Evolutionary conservation across 1,140 invertebrate species (phyloP), one percentile per base, ranked within the genome.

Genomic region (Hestina assimilis): DNA sequence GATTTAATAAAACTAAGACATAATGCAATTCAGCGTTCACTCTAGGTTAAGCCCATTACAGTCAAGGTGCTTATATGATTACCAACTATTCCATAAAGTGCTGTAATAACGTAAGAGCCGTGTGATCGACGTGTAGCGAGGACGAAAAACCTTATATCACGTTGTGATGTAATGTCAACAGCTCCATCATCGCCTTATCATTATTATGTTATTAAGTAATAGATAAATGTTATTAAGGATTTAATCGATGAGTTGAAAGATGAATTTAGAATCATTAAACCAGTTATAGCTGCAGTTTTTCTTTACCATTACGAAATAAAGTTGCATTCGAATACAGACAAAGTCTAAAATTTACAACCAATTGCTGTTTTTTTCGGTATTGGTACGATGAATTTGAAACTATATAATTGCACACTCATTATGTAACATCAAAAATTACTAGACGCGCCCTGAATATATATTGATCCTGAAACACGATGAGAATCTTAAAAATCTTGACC

Each of bases 401-500:
- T 17, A 31, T 21, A 47, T 12, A 33, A 47, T 47, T 31, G 21
- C 45, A 4, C 29, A 15, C n/a, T 52, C 26, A 48, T 75, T 73
- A 72, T 69, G 60, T 71, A 66, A 66, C 50, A 33, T 11, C 58
- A 43, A 35, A 58, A 62, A 29, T 12, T 47, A 47, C 19, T 47
- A 26, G 40, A 70, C 62, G 52, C 57, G 57, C 20, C 62, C 63
- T 61, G 71, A 73, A 76, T 72, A 67, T 59, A 61, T 61, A 74
- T 55, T 46, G 41, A 50, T 42, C 24, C 6, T 23, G 26, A 43
- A 46, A 45, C 62, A 69, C 60, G 66, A 56, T 45, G 28, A 46
- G 63, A 73, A 70, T 70, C 28, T 7, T 43, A 63, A 61, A 40
- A 66, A 46, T 59, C 28, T 7, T 43, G 61, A 61, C 40, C 63